Percentiles rank a stretch among this genome's conserved stretches.
Evolutionary conservation across 1,140 invertebrate genomes (phyloP).

Genomic region (Sycophila sp.): DNA sequence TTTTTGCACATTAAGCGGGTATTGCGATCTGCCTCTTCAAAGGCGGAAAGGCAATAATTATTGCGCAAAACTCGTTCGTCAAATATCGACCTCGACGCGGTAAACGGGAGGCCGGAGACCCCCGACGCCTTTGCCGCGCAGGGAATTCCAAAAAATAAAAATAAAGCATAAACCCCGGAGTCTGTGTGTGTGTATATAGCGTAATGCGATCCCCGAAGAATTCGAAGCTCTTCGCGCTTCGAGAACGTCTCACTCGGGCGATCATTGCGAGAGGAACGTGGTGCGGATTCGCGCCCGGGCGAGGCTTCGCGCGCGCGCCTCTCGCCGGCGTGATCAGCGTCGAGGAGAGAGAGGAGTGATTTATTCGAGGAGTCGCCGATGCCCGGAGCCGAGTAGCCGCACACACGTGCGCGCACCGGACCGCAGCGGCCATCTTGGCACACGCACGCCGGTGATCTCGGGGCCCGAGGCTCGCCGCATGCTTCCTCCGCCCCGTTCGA

Average conservation of each 20-base stretch:
- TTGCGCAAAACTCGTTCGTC: too few species aligned
- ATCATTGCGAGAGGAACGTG: too few species aligned
- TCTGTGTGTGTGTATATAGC: background rate
- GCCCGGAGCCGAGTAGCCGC: slow-evolving; percentile 30
- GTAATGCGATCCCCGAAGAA: background rate
- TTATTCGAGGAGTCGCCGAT: slow-evolving; percentile 50
- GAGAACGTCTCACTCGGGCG: slow-evolving; percentile 1
- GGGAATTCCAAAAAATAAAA: background rate
- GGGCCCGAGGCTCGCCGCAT: slow-evolving; percentile 2
- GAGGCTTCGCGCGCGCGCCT: background rate
- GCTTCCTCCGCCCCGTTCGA: background rate
- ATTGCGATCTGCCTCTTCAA: too few species aligned
- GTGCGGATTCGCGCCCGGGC: too few species aligned
- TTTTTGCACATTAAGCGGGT: too few species aligned
- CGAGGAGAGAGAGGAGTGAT: slow-evolving; percentile 50
- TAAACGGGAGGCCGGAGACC: too few species aligned
- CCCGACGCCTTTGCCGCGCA: too few species aligned
- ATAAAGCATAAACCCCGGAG: background rate
- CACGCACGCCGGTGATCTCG: background rate
- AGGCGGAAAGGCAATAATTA: too few species aligned
- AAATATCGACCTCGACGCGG: too few species aligned
- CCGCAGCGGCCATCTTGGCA: slow-evolving; percentile 16
- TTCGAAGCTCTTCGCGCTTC: background rate
- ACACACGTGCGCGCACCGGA: background rate
- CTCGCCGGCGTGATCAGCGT: background rate